A percentile compares a stretch with the other conserved stretches of the same genome.
These are phyloP conservation scores for Oryzias javanicus DNA, from an alignment of 2,113 vertebrate species.

Conservation along the genomic window DNA sequence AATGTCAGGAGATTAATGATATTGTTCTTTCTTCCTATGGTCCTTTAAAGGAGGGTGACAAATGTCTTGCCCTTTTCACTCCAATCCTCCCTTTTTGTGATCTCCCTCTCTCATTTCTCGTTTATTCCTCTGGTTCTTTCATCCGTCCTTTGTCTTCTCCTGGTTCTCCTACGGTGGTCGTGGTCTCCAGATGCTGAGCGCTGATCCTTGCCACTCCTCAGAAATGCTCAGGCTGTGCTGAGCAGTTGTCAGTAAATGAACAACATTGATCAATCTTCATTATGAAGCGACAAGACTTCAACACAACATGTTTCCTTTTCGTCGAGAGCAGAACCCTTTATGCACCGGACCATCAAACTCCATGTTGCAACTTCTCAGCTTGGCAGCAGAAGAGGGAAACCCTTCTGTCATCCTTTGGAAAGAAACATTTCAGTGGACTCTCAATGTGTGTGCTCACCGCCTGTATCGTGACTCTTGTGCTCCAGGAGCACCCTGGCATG, in stretches of 20 bases:
- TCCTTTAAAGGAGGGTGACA: constrained; percentile 72
- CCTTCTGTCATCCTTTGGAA: constrained; percentile 1
- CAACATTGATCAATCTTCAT: constrained; percentile 85
- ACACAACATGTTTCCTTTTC: constrained; percentile 39
- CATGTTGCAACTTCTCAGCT: constrained; percentile 42
- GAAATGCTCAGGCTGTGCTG: constrained; percentile 56
- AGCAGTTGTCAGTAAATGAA: constrained; percentile 79
- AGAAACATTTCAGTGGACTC: constrained; percentile 15
- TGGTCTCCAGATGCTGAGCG: constrained; percentile 48
- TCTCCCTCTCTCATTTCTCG: constrained; percentile 38
- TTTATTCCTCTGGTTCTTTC: constrained; percentile 22
- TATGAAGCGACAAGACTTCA: constrained; percentile 63
- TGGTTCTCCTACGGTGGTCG: constrained; percentile 49
- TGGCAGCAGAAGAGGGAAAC: constrained; percentile 1
- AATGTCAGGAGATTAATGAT: constrained; percentile 84
- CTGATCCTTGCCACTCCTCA: constrained; percentile 17
- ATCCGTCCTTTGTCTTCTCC: constrained; percentile 25
- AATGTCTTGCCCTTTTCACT: constrained; percentile 78
- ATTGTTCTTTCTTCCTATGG: constrained; percentile 70
- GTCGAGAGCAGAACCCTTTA: constrained; percentile 37
- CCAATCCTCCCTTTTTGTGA: constrained; percentile 58
- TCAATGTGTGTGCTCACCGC: constrained; percentile 9
- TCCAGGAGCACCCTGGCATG: constrained; percentile 50
- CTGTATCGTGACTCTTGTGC: constrained; percentile 46
- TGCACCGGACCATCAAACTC: constrained; percentile 51